Evolutionary conservation across 1,140 invertebrate species (phyloP).

Genomic region (Brachionus rotundiformis): DNA sequence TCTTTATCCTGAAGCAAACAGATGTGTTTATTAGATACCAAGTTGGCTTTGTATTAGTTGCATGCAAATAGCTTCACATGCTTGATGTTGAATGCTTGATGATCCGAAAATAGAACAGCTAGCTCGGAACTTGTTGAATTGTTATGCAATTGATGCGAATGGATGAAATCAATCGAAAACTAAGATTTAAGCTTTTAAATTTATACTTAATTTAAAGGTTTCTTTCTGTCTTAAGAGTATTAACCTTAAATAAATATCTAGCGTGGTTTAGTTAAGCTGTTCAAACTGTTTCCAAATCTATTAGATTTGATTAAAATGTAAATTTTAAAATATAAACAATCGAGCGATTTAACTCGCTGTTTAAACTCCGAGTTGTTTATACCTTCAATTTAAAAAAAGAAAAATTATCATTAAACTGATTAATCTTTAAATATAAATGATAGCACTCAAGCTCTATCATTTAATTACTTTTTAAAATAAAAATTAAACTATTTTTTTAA

Average conservation of each 20-base stretch:
- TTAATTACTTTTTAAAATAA: background rate
- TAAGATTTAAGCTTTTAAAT: background rate
- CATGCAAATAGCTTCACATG: background rate
- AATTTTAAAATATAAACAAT: conserved; percentile 16
- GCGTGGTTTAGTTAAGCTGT: background rate
- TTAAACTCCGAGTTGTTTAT: background rate
- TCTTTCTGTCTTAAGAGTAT: background rate
- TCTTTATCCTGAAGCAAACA: conserved; percentile 39
- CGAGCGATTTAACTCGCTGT: background rate
- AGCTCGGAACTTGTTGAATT: conserved; percentile 1
- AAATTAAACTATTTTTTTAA: background rate
- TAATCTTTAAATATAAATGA: background rate
- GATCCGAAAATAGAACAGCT: background rate
- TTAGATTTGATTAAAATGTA: background rate
- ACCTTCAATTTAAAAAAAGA: background rate
- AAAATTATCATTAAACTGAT: background rate
- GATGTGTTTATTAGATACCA: conserved; percentile 43
- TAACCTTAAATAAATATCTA: conserved; percentile 10
- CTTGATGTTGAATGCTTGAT: conserved; percentile 19
- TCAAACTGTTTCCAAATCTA: background rate
- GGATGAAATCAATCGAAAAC: conserved; percentile 18
- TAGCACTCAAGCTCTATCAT: background rate
- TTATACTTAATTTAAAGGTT: background rate
- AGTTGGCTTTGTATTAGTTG: background rate
- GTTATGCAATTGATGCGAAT: conserved; percentile 7